phyloP scores from a whole-genome alignment of 1,140 invertebrate genomes.

The Sweltsa coloradensis region DNA sequence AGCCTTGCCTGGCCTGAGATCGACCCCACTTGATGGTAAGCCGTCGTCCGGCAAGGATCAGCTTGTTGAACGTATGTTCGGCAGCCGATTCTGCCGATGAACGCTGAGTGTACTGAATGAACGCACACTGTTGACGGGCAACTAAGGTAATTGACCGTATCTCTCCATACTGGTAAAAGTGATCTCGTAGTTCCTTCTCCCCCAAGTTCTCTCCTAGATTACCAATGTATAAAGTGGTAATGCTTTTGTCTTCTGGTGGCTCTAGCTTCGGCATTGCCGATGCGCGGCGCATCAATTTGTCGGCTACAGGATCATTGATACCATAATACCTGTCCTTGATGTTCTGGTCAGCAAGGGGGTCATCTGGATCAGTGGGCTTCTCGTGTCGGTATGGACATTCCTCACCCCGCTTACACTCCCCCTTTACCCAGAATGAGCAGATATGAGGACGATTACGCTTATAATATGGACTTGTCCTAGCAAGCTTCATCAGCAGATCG shows the following conservation, averaged over 20 bases:
- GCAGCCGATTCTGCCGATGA: slow-evolving; percentile 84
- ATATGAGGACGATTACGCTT: slow-evolving; percentile 98
- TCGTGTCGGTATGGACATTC: slow-evolving; percentile 99
- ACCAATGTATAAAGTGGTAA: slow-evolving; percentile 93
- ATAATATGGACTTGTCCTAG: slow-evolving; percentile 95
- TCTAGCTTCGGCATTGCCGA: slow-evolving; percentile 90
- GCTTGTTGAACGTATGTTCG: slow-evolving; percentile 92
- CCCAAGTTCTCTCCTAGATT: slow-evolving; percentile 80
- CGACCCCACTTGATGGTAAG: slow-evolving; percentile 96
- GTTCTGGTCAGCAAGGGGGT: slow-evolving; percentile 97
- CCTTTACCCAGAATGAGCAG: slow-evolving; percentile 99
- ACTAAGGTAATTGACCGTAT: slow-evolving; percentile 88
- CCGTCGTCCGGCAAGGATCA: slow-evolving; percentile 74
- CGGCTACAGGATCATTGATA: slow-evolving; percentile 96
- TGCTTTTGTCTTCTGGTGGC: slow-evolving; percentile 88
- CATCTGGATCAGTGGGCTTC: slow-evolving; percentile 98
- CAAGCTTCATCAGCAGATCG: slow-evolving; percentile 88
- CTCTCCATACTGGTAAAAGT: slow-evolving; percentile 99
- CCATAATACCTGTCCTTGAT: slow-evolving; percentile 98
- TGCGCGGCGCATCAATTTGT: slow-evolving; percentile 88
- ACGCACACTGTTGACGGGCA: slow-evolving; percentile 90
- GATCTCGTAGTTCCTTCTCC: slow-evolving; percentile 82
- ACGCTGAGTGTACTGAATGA: slow-evolving; percentile 90
- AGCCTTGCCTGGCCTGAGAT: slow-evolving; percentile 56
- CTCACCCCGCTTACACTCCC: slow-evolving; percentile 96